Percentiles rank a stretch among this genome's conserved stretches.
phyloP scores from a whole-genome alignment of 2,888 invertebrate species.

The Cosmia trapezina region DNA sequence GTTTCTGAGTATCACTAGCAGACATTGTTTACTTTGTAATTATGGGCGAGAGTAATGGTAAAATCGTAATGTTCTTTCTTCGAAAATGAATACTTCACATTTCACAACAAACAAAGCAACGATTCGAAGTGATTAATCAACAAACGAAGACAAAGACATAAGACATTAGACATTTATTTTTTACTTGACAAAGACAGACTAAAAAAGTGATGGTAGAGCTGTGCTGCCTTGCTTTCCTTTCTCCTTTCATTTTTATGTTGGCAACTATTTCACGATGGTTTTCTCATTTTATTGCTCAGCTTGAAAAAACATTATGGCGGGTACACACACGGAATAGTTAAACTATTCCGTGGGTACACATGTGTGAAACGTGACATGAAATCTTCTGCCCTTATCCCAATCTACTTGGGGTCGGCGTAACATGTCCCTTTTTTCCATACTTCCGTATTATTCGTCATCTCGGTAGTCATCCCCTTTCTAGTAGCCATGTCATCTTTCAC shows the following conservation, averaged over 20 bases:
- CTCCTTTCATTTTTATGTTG: conserved; percentile 12
- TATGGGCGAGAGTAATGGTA: conserved; percentile 3
- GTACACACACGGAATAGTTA: too few species aligned
- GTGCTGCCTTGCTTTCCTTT: background rate
- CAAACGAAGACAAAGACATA: conserved; percentile 78
- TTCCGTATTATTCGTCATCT: too few species aligned
- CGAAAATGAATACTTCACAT: conserved; percentile 38
- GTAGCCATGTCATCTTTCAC: too few species aligned
- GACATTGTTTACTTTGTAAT: conserved; percentile 77
- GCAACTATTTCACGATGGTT: conserved; percentile 4
- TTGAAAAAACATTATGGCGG: background rate
- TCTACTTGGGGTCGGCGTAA: too few species aligned
- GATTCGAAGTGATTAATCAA: conserved; percentile 43
- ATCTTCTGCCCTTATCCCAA: too few species aligned
- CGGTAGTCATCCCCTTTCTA: too few species aligned
- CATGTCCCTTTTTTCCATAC: too few species aligned
- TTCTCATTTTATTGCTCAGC: background rate
- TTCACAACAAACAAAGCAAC: conserved; percentile 63
- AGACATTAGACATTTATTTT: too few species aligned
- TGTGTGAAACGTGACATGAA: background rate
- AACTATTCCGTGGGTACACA: background rate
- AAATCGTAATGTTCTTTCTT: conserved; percentile 24
- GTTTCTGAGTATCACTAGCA: conserved; percentile 83
- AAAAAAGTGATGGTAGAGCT: conserved; percentile 17
- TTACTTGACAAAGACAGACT: conserved; percentile 42